phyloP scores from a whole-genome alignment of 2,797 vertebrate species.

The Myotis pilosus region DNA sequence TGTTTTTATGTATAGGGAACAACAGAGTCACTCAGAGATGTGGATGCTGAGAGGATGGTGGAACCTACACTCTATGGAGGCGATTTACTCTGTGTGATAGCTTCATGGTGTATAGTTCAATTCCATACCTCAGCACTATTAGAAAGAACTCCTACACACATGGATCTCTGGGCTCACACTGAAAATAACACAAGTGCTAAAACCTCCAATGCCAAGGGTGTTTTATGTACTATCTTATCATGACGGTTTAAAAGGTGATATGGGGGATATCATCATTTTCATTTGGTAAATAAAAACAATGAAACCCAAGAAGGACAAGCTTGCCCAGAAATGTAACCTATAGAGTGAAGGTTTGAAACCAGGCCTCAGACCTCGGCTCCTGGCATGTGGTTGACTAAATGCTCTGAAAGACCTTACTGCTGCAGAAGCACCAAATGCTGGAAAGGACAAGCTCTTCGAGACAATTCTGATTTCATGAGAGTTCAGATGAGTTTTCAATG shows the following conservation, averaged over 20 bases:
- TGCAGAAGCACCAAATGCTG: neutral
- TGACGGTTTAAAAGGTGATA: neutral
- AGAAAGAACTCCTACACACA: neutral
- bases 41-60: neutral
- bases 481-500: neutral
- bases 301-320: neutral
- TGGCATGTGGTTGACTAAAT: neutral
- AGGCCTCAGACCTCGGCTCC: neutral
- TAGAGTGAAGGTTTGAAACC: neutral
- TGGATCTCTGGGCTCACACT: neutral
- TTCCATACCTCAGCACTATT: neutral
- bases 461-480: neutral
- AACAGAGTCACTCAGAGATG: neutral
- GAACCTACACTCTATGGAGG: neutral
- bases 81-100: neutral
- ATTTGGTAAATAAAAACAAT: neutral
- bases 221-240: neutral
- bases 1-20: neutral
- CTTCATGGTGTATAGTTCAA: neutral
- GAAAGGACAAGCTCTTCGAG: neutral
- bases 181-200: neutral
- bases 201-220: neutral
- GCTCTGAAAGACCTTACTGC: neutral
- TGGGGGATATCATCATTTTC: neutral
- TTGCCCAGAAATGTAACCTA: neutral